These are phyloP conservation scores for Polietes domitor DNA, from an alignment of 2,888 invertebrate species.

Conservation along the genomic window DNA sequence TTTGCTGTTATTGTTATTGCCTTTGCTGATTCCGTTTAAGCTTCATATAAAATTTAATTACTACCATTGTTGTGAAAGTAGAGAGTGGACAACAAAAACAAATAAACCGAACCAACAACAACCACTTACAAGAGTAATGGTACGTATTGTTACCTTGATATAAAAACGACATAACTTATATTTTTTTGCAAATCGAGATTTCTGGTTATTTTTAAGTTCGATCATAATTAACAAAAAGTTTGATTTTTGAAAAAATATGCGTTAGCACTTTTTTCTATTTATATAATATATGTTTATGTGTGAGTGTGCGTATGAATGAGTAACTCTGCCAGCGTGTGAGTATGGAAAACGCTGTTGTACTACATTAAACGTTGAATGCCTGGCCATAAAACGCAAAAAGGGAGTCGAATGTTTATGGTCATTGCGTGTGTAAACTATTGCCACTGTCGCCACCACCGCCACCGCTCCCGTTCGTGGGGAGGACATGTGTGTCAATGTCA, in stretches of 20 bases:
- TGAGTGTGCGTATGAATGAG: neutral
- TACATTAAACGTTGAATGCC: neutral
- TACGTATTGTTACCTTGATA: too few relatives aligned
- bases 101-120: too few relatives aligned
- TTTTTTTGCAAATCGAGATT: too few relatives aligned
- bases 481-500: slow-evolving; percentile 67
- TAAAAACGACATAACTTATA: too few relatives aligned
- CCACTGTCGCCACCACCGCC: neutral
- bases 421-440: slow-evolving; percentile 53
- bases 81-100: too few relatives aligned
- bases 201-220: too few relatives aligned
- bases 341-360: too few relatives aligned
- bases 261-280: too few relatives aligned
- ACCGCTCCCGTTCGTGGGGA: slow-evolving; percentile 2
- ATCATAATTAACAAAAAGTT: too few relatives aligned
- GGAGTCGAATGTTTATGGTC: slow-evolving; percentile 30
- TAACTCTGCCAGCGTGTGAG: neutral
- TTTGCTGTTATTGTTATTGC: neutral
- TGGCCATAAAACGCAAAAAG: neutral
- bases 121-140: neutral
- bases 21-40: slow-evolving; percentile 16
- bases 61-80: neutral
- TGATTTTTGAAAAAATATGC: too few relatives aligned
- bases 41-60: slow-evolving; percentile 34
- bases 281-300: too few relatives aligned